A percentile compares a stretch with the other conserved stretches of the same genome.
phyloP scores from a whole-genome alignment of 1,140 invertebrate species.

The Paracyclopina nana region DNA sequence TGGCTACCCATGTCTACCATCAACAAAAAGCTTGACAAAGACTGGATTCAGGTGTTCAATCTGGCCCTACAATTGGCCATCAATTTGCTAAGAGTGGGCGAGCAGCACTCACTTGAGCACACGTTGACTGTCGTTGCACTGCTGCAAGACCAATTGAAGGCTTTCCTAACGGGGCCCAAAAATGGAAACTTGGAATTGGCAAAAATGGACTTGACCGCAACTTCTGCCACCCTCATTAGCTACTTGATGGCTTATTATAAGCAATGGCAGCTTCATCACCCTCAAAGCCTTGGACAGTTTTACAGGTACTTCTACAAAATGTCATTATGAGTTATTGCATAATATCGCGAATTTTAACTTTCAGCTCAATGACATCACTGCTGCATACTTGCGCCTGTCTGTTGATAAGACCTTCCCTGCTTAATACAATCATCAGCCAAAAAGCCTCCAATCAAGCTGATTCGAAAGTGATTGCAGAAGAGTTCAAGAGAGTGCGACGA shows the following conservation, averaged over 20 bases:
- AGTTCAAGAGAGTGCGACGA: background rate
- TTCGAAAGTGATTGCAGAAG: too few relatives aligned
- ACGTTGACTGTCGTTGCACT: background rate
- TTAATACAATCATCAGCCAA: background rate
- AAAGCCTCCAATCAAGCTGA: background rate
- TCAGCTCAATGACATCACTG: too few relatives aligned
- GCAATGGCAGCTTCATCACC: constrained; percentile 8
- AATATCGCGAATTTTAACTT: too few relatives aligned
- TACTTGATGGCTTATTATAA: constrained; percentile 1
- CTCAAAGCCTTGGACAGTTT: background rate
- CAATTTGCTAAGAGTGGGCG: background rate
- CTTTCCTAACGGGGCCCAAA: background rate
- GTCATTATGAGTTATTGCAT: too few relatives aligned
- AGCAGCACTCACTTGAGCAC: background rate
- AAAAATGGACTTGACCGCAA: constrained; percentile 1
- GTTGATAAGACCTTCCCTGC: constrained; percentile 4
- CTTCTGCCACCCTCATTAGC: constrained; percentile 1
- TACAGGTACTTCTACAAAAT: background rate
- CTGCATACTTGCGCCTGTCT: background rate
- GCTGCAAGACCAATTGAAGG: constrained; percentile 5
- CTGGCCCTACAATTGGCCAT: background rate
- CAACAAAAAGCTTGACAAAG: background rate
- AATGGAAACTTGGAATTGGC: background rate
- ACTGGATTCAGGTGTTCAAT: background rate
- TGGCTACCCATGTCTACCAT: constrained; percentile 7